Conservation (phyloP, 1,140 invertebrate genomes). For the Coenobita brevimanus region DNA sequence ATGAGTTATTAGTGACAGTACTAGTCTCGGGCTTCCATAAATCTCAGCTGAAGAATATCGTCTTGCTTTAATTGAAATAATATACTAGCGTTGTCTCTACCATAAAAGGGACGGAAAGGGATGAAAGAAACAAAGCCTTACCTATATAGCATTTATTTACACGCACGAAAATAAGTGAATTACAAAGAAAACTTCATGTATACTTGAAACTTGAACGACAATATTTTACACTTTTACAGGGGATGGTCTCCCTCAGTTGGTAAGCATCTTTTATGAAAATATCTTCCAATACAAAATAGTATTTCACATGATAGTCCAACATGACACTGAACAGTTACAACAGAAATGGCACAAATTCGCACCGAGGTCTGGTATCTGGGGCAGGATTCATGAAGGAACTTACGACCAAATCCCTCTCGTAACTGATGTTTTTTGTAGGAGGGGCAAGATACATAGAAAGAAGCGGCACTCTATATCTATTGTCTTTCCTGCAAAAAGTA, state of each 20-base stretch:
- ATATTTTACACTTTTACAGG: constrained; percentile 58
- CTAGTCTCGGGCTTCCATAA: no score
- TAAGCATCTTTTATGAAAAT: constrained; percentile 52
- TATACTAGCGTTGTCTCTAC: background rate
- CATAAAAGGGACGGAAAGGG: background rate
- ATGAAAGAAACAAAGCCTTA: constrained; percentile 19
- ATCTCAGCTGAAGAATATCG: no score
- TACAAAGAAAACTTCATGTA: constrained; percentile 49
- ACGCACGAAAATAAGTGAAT: constrained; percentile 47
- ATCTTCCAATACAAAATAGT: constrained; percentile 63
- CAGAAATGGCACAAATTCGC: constrained; percentile 51
- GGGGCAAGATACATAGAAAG: no score
- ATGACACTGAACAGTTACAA: constrained; percentile 43
- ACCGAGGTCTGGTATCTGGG: constrained; percentile 30
- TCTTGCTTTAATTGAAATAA: no score
- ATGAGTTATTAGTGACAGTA: no score
- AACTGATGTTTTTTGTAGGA: background rate
- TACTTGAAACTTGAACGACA: constrained; percentile 56
- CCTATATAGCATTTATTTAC: constrained; percentile 61
- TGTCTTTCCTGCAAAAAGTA: no score
- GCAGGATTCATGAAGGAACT: no score
- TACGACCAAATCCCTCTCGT: no score
- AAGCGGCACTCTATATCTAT: no score
- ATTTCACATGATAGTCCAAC: constrained; percentile 62
- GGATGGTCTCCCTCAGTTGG: constrained; percentile 47